These are phyloP conservation scores for Onychorhynchus coronatus DNA, from an alignment of 2,113 vertebrate species.

Conservation along the genomic window DNA sequence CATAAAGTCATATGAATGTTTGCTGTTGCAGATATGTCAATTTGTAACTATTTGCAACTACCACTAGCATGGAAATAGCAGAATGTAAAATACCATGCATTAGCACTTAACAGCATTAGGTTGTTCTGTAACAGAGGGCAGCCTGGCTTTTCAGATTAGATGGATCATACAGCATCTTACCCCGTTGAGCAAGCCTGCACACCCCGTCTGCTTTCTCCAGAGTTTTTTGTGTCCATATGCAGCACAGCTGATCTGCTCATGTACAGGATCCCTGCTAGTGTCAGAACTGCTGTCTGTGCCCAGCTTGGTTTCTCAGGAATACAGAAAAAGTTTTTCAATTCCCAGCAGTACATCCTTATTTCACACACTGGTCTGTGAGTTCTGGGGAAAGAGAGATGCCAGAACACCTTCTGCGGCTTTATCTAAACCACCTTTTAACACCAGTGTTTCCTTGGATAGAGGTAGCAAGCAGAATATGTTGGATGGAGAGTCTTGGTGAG, in stretches of 20 bases:
- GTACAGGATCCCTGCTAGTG: neutral
- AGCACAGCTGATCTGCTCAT: neutral
- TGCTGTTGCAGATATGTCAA: neutral
- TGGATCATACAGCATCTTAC: neutral
- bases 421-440: neutral
- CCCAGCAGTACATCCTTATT: neutral
- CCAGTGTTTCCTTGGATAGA: neutral
- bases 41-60: constrained; percentile 44
- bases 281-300: neutral
- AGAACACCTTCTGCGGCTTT: neutral
- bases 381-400: neutral
- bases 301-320: neutral
- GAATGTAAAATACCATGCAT: neutral
- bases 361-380: neutral
- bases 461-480: neutral
- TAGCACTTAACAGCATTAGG: constrained; percentile 20
- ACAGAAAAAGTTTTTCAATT: neutral
- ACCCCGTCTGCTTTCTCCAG: neutral
- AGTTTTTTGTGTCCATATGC: neutral
- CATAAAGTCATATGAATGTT: constrained; percentile 19
- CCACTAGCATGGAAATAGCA: neutral
- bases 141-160: neutral
- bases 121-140: constrained; percentile 28
- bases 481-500: neutral
- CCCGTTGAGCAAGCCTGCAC: neutral